A percentile compares a stretch with the other conserved stretches of the same genome.
These are phyloP conservation scores for Gavialis gangeticus DNA, from an alignment of 2,113 vertebrate genomes.

Conservation along the genomic window DNA sequence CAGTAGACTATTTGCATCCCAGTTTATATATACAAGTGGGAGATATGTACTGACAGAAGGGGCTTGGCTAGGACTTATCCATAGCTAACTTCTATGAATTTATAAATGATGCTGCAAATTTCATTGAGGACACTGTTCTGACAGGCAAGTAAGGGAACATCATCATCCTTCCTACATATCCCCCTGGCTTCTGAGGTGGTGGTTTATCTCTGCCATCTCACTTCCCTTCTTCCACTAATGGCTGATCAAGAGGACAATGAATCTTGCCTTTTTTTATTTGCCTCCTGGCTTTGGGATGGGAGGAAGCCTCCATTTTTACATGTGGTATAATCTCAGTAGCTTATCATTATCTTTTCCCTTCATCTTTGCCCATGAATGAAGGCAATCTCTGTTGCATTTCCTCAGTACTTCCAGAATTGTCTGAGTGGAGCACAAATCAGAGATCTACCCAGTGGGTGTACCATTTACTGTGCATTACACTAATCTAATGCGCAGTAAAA, in stretches of 20 bases:
- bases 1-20: background rate
- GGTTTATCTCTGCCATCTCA: background rate
- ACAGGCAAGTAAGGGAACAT: background rate
- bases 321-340: background rate
- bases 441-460: too few species aligned
- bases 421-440: background rate
- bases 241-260: background rate
- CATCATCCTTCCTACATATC: background rate
- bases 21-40: too few species aligned
- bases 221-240: constrained; percentile 5
- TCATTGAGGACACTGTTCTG: background rate
- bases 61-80: background rate
- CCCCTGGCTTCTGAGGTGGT: background rate
- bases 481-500: too few species aligned
- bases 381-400: background rate
- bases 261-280: background rate
- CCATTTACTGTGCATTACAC: too few species aligned
- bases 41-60: too few species aligned
- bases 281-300: background rate
- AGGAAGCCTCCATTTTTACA: background rate
- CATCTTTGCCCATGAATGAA: background rate
- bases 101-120: background rate
- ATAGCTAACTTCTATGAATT: background rate
- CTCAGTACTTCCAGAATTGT: background rate
- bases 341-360: background rate